Conservation (phyloP, 2,113 vertebrate species). For the Ondatra zibethicus region DNA sequence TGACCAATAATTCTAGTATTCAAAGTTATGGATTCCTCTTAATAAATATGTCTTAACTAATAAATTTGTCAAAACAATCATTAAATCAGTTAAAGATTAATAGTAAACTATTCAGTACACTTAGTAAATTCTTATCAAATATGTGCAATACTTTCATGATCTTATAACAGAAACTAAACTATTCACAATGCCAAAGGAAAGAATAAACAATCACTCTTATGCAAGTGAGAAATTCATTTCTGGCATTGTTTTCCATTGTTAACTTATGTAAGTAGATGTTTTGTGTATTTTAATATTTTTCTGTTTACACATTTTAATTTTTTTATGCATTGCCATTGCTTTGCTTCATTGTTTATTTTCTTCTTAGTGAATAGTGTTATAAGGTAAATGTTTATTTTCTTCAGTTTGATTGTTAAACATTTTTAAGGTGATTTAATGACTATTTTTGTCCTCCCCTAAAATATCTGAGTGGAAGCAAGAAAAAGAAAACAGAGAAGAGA, state of each 20-base stretch:
- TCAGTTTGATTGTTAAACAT: slow-evolving; percentile 20
- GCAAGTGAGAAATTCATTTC: neutral
- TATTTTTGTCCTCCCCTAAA: neutral
- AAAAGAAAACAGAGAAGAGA: neutral
- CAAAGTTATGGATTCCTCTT: neutral
- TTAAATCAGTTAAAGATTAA: slow-evolving; percentile 14
- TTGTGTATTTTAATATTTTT: neutral
- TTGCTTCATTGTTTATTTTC: neutral
- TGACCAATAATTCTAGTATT: neutral
- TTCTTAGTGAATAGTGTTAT: slow-evolving; percentile 9
- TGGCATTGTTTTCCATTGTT: neutral
- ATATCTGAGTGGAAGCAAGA: neutral
- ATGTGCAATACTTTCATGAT: neutral
- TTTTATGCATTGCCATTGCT: neutral
- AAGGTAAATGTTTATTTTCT: neutral
- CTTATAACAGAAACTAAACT: neutral
- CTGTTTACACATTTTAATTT: neutral
- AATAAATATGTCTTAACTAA: neutral
- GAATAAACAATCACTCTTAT: neutral
- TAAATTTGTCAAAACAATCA: neutral
- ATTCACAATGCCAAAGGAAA: neutral
- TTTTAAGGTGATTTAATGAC: neutral
- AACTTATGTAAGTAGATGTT: neutral
- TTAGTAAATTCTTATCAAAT: slow-evolving; percentile 49
- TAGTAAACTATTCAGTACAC: neutral